Conservation (phyloP, 2,888 invertebrate species). For the Pyralis farinalis region DNA sequence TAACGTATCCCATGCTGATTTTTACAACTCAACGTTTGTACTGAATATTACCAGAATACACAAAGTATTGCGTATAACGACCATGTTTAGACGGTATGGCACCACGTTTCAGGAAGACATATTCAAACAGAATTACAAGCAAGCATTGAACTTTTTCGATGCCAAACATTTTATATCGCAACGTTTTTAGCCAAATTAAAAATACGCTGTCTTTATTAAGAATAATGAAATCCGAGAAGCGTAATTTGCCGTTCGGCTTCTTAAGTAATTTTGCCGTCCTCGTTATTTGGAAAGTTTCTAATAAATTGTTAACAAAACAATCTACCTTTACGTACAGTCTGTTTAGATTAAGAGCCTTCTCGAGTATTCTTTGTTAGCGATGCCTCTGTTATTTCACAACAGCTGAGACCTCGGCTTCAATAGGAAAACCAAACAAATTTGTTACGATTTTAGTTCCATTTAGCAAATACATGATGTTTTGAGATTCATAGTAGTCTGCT, state of each 20-base stretch:
- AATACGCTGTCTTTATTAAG: neutral
- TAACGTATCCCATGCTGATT: too few relatives aligned
- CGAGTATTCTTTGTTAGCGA: neutral
- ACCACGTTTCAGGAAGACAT: too few relatives aligned
- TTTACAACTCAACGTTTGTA: too few relatives aligned
- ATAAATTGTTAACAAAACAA: neutral
- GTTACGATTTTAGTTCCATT: conserved; percentile 1
- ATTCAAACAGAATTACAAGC: too few relatives aligned
- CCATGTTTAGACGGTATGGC: too few relatives aligned
- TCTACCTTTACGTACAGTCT: neutral
- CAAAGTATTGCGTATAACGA: too few relatives aligned
- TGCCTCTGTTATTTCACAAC: conserved; percentile 3
- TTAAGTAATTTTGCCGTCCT: neutral
- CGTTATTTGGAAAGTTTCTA: neutral
- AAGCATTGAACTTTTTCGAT: neutral
- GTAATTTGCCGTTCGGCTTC: neutral
- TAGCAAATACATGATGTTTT: conserved; percentile 3
- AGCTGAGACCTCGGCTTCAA: conserved; percentile 5
- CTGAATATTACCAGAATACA: too few relatives aligned
- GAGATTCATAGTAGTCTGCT: too few relatives aligned
- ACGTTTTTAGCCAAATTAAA: neutral
- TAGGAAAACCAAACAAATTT: conserved; percentile 8
- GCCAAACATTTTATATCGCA: neutral
- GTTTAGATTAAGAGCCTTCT: neutral
- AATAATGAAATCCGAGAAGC: neutral